Evolutionary conservation across 2,113 vertebrate genomes (phyloP), one percentile per base, ranked within the genome.

Genomic region (Oreochromis niloticus): DNA sequence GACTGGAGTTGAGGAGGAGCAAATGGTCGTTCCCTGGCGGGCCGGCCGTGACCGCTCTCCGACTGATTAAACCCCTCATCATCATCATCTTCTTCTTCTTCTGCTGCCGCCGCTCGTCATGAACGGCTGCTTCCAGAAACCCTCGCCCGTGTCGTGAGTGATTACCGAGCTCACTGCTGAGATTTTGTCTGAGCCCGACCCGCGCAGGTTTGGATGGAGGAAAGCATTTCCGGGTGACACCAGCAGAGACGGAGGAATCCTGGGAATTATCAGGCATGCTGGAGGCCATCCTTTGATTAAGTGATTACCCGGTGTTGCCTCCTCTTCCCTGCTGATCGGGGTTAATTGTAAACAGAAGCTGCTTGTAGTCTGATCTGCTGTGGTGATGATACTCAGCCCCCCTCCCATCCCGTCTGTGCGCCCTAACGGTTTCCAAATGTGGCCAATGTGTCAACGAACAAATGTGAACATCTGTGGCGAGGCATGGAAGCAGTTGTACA

Each of bases 371-470:
- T 52, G 73, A 52, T 78, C 73, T 66, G 89, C 89, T 93, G 90
- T 93, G 19, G 71, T 24, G 82, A 52, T 80, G 88, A 87, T 63
- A 61, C 80, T 68, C 87, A 46, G 36, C 22, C 16, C 39, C 80
- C 54, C 54, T 56, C 14, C 84, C 46, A 27, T 17, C n/a, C 78
- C 13, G 82, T 19, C 92, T 95, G 92, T 91, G 93, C 54, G 93
- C 87, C 75, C 27, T 96, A 96, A 96, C 92, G 22, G 83, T 91
- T 97, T 96, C 95, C 96, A 96, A 96, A 96, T 95, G 95, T 91
- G 86, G 27, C n/a, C 4, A 2, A 81, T 27, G 32, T 78, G 43
- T 19, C 46, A 32, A 52, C 27, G 16, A 75, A 30, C 71, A 71
- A 43, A 19, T 19, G 71, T 19, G 24, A 75, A 48, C 43, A 52